These are phyloP conservation scores for Timema podura DNA, from an alignment of 2,888 invertebrate genomes.

Conservation along the genomic window DNA sequence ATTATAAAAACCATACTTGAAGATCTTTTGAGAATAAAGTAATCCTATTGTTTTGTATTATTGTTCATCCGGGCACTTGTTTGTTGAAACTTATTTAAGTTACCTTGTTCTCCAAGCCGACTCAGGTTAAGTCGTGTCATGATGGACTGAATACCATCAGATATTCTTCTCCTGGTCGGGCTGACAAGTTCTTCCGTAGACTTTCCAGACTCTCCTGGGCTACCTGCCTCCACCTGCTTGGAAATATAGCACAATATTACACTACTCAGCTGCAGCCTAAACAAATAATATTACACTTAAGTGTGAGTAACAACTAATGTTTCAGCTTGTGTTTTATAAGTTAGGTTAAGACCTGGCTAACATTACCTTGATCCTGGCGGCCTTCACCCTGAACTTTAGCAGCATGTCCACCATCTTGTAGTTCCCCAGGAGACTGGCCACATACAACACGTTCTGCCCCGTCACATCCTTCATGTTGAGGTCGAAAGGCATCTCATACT, in stretches of 20 bases:
- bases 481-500: conserved; percentile 87
- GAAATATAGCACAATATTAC: neutral
- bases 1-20: no score
- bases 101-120: conserved; percentile 29
- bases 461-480: conserved; percentile 86
- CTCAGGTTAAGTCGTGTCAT: conserved; percentile 75
- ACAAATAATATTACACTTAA: neutral
- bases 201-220: conserved; percentile 32
- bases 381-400: conserved; percentile 65
- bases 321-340: no score
- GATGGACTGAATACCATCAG: conserved; percentile 83
- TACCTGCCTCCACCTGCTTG: conserved; percentile 30
- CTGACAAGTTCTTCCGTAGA: conserved; percentile 41
- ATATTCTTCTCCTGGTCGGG: conserved; percentile 68
- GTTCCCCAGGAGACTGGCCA: conserved; percentile 82
- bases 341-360: no score
- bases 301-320: neutral
- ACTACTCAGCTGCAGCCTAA: neutral
- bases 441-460: conserved; percentile 86
- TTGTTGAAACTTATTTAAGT: no score
- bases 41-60: no score
- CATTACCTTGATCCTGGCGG: conserved; percentile 48
- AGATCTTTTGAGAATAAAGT: no score
- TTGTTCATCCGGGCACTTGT: no score
- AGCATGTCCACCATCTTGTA: conserved; percentile 71